phyloP scores from a whole-genome alignment of 1,140 invertebrate species.

The Mizuhopecten yessoensis region DNA sequence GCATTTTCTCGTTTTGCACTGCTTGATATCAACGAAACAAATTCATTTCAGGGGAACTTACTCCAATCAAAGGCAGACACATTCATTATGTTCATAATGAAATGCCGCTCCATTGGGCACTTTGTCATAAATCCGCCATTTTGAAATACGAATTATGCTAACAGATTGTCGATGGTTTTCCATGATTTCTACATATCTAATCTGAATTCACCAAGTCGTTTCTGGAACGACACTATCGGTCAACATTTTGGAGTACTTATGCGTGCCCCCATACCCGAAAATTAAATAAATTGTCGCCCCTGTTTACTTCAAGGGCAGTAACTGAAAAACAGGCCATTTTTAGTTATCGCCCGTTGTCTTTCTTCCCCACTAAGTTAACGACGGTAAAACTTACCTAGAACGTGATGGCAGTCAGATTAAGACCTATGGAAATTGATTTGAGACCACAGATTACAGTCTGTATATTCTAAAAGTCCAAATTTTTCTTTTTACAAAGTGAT shows the following conservation, averaged over 20 bases:
- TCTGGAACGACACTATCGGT: not conserved
- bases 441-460: not conserved
- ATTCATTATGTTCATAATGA: constrained; percentile 20
- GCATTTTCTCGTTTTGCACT: not conserved
- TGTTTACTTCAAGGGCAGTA: constrained; percentile 38
- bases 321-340: constrained; percentile 38
- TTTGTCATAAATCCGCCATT: constrained; percentile 38
- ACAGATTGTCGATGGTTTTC: not conserved
- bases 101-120: not conserved
- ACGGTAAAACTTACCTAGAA: constrained; percentile 1
- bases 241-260: not conserved
- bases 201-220: not conserved
- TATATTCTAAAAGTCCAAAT: not conserved
- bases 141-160: not conserved
- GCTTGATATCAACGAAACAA: not conserved
- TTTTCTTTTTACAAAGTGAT: constrained; percentile 24
- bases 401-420: not conserved
- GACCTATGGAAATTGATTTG: not conserved
- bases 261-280: constrained; percentile 2
- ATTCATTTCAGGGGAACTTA: not conserved
- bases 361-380: not conserved
- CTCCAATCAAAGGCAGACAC: not conserved
- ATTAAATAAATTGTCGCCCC: constrained; percentile 38
- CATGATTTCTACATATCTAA: not conserved
- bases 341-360: constrained; percentile 37